Base-by-base conservation (phyloP, 2,797 vertebrate genomes). In the Lepilemur septentrionalis region DNA sequence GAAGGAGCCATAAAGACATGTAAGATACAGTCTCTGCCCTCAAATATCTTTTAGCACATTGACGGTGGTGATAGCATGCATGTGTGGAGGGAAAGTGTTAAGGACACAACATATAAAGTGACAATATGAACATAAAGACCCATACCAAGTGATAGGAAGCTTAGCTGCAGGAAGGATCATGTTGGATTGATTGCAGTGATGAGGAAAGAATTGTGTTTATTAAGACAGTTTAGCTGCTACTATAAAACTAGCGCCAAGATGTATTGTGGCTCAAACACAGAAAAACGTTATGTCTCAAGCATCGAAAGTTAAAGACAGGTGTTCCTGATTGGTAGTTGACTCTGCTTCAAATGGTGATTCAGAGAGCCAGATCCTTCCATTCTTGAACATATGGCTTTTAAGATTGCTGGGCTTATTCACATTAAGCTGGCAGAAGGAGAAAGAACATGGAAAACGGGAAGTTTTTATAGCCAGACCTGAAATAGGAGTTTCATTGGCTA, bases 221-320 rank as follows among this genome's bases (percentile, higher is more conserved):
- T 75, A 79, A 14, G 18, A n/a, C 72, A 35, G 41, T 78, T 5
- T 48, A 55, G 12, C n/a, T 86, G 38, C 23, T 92, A 8, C 59
- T 96, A 35, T 43, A 73, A 61, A 65, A 69, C 22, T 67, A 79
- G 30, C 50, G 48, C 35, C 67, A 32, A 91, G 83, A 57, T 32
- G 10, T 22, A 7, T 48, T 90, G 35, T 32, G 17, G 2, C 46
- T 83, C 35, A 83, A 79, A 87, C 35, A 63, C 28, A 50, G 15
- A 15, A 63, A 46, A 76, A 80, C 23, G 11, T 73, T 35, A 22
- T 84, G 67, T 85, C 32, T 93, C 50, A 85, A 35, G 22, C 32
- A 30, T 35, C 88, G 90, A 48, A 91, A 93, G 72, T 91, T 85
- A 89, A 82, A 89, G 76, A 65, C 35, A 55, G 13, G 25, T 85